Conservation (phyloP, 2,113 vertebrate species). For the Ovis aries region DNA sequence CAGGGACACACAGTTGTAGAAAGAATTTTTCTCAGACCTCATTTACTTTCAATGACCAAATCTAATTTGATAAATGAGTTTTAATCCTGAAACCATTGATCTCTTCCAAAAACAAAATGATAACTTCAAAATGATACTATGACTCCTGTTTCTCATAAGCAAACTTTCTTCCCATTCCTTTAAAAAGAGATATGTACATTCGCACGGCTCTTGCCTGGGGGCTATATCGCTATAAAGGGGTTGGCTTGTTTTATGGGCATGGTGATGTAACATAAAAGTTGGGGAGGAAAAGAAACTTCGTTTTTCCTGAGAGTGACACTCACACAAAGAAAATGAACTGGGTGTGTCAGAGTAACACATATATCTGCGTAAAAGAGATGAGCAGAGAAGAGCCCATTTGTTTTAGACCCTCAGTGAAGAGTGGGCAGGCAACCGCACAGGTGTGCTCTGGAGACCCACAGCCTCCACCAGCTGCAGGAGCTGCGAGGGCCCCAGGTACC, state of each 20-base stretch:
- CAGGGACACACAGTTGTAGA: not conserved
- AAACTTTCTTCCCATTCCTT: not conserved
- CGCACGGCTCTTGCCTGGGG: not conserved
- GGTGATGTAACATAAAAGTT: not conserved
- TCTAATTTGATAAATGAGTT: not conserved
- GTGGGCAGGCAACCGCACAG: accelerated
- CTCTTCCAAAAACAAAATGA: not conserved
- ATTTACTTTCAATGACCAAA: not conserved
- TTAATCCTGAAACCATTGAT: not conserved
- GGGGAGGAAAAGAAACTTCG: not conserved
- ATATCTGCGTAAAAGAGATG: not conserved
- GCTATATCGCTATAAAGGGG: not conserved
- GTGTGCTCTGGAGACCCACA: not conserved
- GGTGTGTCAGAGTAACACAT: not conserved
- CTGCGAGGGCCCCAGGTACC: constrained; percentile 76
- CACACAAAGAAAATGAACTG: not conserved
- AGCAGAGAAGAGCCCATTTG: not conserved
- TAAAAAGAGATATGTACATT: not conserved
- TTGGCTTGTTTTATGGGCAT: not conserved
- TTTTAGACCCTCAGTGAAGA: not conserved
- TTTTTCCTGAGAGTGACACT: not conserved
- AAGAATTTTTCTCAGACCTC: not conserved
- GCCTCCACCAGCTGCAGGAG: not conserved
- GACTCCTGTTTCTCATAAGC: not conserved
- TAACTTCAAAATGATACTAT: not conserved